Conservation (phyloP, 2,113 vertebrate species). For the Mungos mungo region DNA sequence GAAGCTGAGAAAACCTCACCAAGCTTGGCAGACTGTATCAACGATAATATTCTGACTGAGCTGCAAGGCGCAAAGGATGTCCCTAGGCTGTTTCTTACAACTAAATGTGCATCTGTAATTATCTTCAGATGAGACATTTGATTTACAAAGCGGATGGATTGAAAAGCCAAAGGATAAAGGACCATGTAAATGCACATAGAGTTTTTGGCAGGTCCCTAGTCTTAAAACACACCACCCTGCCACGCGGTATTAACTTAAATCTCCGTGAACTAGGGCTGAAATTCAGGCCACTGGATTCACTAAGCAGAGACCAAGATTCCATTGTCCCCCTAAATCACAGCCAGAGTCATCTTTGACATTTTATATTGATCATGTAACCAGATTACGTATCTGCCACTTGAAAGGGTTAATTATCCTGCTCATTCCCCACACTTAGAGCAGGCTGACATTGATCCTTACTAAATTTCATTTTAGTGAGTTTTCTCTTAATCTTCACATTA, state of each 20-base stretch:
- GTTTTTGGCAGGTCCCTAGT: not conserved
- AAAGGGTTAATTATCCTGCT: not conserved
- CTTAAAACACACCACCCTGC: rapidly evolving
- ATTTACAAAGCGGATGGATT: not conserved
- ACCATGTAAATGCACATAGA: not conserved
- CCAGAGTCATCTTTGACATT: not conserved
- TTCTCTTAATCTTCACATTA: not conserved
- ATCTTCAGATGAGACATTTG: not conserved
- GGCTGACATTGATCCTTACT: not conserved
- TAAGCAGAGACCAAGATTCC: not conserved
- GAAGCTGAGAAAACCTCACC: not conserved
- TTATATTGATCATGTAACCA: not conserved
- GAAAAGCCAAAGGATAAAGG: not conserved
- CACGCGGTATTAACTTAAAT: not conserved
- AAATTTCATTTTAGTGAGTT: not conserved
- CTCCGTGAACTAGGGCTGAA: not conserved
- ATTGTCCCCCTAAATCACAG: not conserved
- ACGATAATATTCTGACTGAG: not conserved
- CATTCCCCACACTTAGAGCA: not conserved
- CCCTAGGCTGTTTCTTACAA: not conserved
- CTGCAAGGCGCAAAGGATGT: not conserved
- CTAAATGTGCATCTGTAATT: not conserved
- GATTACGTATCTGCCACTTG: not conserved
- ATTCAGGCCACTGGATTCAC: not conserved
- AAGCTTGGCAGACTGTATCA: not conserved